Evolutionary conservation across 2,797 vertebrate genomes (phyloP).

Genomic region (Lagorchestes hirsutus): DNA sequence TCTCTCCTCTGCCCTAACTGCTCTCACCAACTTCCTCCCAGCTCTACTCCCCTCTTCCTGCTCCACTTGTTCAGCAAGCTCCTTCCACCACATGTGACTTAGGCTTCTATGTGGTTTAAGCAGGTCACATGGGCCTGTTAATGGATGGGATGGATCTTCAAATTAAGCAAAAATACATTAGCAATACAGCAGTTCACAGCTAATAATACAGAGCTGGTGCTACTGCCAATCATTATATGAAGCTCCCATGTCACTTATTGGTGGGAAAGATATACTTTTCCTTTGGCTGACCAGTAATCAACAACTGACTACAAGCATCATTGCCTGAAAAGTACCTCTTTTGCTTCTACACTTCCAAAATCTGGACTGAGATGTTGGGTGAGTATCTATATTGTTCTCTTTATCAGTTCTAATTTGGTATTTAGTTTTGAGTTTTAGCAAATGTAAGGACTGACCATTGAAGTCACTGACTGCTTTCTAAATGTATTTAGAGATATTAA

Average conservation of each 20-base stretch:
- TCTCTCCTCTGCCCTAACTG: no score
- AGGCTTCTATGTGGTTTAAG: not conserved
- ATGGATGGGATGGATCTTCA: no score
- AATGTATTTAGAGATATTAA: conserved; percentile 10
- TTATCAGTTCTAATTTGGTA: conserved; percentile 24
- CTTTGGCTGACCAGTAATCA: not conserved
- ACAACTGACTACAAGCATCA: not conserved
- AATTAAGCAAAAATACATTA: no score
- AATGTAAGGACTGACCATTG: conserved; percentile 8
- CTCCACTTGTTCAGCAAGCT: no score
- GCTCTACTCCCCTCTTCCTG: no score
- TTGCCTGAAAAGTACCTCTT: not conserved
- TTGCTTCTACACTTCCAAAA: not conserved
- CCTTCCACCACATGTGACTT: no score
- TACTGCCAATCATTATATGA: not conserved
- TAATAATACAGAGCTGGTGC: not conserved
- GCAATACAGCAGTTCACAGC: not conserved
- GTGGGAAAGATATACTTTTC: not conserved
- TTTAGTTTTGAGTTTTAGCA: conserved; percentile 38
- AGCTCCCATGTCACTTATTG: conserved; percentile 20
- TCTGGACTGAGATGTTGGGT: not conserved
- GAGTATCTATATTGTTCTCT: not conserved
- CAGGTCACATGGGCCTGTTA: no score
- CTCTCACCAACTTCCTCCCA: no score
- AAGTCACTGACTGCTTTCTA: conserved; percentile 28